Conservation (phyloP, 2,113 vertebrate species). For the Lepus timidus region DNA sequence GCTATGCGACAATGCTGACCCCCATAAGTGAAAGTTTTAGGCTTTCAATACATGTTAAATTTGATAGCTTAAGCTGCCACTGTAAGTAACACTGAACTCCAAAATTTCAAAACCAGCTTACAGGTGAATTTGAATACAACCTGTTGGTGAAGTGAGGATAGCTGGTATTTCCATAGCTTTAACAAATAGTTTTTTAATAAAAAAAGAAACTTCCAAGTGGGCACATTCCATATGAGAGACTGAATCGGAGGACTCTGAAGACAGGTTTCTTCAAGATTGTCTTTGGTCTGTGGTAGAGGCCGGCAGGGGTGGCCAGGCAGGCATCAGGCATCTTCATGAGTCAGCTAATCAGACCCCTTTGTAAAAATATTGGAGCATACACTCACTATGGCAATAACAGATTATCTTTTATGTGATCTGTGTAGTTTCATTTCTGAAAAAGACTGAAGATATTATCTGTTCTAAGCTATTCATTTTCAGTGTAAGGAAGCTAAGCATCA, state of each 20-base stretch:
- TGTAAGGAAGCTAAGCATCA: neutral
- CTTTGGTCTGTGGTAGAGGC: constrained; percentile 8
- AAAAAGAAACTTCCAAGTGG: neutral
- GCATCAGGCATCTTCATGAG: neutral
- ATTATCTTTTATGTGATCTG: neutral
- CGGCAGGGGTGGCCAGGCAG: constrained; percentile 17
- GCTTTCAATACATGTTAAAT: neutral
- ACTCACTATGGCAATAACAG: neutral
- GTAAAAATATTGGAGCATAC: neutral
- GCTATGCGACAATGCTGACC: no score
- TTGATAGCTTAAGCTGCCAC: neutral
- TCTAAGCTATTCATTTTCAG: neutral
- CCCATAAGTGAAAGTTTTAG: neutral
- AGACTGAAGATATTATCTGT: neutral
- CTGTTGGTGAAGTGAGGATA: constrained; percentile 48
- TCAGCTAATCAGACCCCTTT: neutral
- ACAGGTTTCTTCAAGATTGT: constrained; percentile 2
- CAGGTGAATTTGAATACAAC: constrained; percentile 35
- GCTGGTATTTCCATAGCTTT: constrained; percentile 39
- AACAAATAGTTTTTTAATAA: constrained; percentile 34
- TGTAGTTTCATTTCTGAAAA: constrained; percentile 18
- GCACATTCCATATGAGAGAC: constrained; percentile 30
- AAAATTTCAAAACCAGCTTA: constrained; percentile 24
- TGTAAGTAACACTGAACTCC: constrained; percentile 25
- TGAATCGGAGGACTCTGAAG: neutral